Evolutionary conservation across 2,797 vertebrate species (phyloP).

Genomic region (Ctenochaetus hawaiiensis): DNA sequence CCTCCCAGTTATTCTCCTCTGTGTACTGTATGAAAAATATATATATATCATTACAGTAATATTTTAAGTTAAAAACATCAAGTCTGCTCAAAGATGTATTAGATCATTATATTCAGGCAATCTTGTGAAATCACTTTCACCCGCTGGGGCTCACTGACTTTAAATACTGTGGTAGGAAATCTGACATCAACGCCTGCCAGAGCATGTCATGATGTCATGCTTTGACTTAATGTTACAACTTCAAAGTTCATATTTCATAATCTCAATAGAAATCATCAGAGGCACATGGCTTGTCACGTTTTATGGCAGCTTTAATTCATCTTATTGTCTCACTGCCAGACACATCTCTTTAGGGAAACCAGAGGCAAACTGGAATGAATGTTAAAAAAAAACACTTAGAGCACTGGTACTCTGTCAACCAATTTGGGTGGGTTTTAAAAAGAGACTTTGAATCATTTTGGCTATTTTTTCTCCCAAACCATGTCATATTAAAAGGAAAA

Average conservation of each 20-base stretch:
- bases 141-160: conserved; percentile 42
- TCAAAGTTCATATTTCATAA: conserved; percentile 67
- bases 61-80: conserved; percentile 43
- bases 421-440: conserved; percentile 14
- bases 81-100: conserved; percentile 47
- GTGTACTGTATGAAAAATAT: conserved; percentile 1
- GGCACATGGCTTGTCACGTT: conserved; percentile 33
- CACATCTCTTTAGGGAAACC: conserved; percentile 10
- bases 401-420: conserved; percentile 21
- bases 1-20: conserved; percentile 9
- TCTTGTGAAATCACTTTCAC: conserved; percentile 59
- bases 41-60: conserved; percentile 35
- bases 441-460: conserved; percentile 33
- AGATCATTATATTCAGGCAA: conserved; percentile 58
- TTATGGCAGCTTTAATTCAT: conserved; percentile 56
- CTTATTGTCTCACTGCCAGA: conserved; percentile 35
- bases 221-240: conserved; percentile 60
- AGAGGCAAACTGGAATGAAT: conserved; percentile 34
- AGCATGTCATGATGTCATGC: conserved; percentile 68
- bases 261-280: conserved; percentile 53
- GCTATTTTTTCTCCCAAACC: background rate
- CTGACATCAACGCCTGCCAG: conserved; percentile 51
- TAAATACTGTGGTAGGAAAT: conserved; percentile 55
- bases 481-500: conserved; percentile 1
- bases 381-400: conserved; percentile 12